Conservation (phyloP, 1,140 invertebrate species). For the Papilio polytes region DNA sequence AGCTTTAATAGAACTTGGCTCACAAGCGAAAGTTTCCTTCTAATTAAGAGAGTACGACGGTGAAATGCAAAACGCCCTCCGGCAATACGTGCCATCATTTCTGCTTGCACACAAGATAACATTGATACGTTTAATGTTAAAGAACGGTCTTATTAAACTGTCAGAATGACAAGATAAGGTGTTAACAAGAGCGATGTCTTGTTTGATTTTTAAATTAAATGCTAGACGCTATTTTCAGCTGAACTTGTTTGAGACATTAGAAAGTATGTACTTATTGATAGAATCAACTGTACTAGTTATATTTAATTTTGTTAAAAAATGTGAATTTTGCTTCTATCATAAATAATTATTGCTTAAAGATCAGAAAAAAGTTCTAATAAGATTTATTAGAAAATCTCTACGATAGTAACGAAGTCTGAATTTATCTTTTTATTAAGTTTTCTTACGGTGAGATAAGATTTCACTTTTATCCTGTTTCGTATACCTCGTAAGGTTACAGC, state of each 20-base stretch:
- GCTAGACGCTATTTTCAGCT: background rate
- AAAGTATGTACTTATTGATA: background rate
- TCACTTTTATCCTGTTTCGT: constrained; percentile 25
- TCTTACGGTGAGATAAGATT: constrained; percentile 1
- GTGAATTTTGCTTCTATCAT: too few species aligned
- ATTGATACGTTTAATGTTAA: constrained; percentile 3
- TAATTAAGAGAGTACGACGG: constrained; percentile 36
- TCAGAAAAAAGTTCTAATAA: too few species aligned
- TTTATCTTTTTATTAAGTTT: background rate
- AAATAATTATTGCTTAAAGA: too few species aligned
- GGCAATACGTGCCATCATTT: constrained; percentile 17
- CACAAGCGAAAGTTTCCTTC: constrained; percentile 34
- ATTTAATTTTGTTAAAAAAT: too few species aligned
- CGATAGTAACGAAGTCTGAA: too few species aligned
- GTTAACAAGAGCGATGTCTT: background rate
- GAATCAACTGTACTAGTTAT: too few species aligned
- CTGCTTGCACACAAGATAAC: constrained; percentile 5
- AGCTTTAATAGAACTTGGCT: constrained; percentile 35
- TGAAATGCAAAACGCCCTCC: constrained; percentile 33
- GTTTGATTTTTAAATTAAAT: background rate
- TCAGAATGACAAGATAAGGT: background rate
- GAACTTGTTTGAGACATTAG: background rate
- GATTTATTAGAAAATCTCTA: too few species aligned
- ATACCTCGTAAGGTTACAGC: constrained; percentile 4
- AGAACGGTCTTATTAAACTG: background rate